Base-by-base conservation (phyloP, 64 coral and sea anemone genomes). In the Stichodactyla helianthus region DNA sequence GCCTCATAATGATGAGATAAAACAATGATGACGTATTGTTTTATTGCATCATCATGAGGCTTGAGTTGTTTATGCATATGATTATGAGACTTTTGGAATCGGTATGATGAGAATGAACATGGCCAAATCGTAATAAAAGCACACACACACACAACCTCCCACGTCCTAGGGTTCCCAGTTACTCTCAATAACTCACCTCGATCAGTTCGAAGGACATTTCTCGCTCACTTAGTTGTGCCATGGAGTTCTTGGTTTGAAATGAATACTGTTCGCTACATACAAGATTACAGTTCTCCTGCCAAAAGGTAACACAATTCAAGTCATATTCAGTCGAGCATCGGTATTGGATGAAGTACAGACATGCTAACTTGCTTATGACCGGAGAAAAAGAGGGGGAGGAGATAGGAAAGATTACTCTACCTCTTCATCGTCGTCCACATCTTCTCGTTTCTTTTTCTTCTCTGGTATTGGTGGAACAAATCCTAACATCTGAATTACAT, bases 201-300 rank as follows among this genome's bases (percentile, higher is more conserved):
- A 99, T 90, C 51, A 99, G 82, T 59, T 99, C 96, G 86, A 99
- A 99, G 79, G 96, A 99, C 96, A 99, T 95, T 84, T 99, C 96
- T 77, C 93, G 94, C 54, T 99, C 96, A 90, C 96, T 99, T 1
- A 99, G 90, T 68, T 99, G 96, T 67, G 93, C 88, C 93, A 99
- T 85, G 18, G 96, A 84, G 83, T 94, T 99, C 77, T 99, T 99
- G n/a, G 96, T 99, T 88, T 99, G 96, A 82, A 99, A 99, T 11
- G 96, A 92, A 22, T 99, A 99, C 68, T 98, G 89, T n/a, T 93
- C 96, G 79, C 92, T 92, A 55, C 96, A 98, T 2, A 85, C 83
- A 9, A 59, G 54, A 55, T 98, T 98, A 82, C 96, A 98, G 22
- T 98, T 98, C 82, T 98, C 96, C 89, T 98, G 53, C 35, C 35